Evolutionary conservation across 2,113 vertebrate genomes (phyloP).

Genomic region (Merops nubicus): DNA sequence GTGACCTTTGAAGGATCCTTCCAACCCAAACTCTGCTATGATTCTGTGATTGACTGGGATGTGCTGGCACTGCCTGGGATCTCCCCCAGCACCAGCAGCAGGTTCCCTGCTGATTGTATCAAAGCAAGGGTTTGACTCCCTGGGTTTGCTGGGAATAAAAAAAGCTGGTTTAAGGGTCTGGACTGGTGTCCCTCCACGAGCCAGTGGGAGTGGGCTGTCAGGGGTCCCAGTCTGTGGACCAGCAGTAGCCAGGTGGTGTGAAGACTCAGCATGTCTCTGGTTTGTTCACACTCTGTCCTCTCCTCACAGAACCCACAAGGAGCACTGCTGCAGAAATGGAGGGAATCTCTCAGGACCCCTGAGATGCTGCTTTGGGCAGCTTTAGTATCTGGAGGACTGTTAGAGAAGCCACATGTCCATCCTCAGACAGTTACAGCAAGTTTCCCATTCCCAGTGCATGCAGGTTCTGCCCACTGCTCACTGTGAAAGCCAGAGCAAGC

Average conservation of each 20-base stretch:
- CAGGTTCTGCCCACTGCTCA: not conserved
- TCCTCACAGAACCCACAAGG: not conserved
- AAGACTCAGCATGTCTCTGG: not conserved
- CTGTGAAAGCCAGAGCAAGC: not conserved
- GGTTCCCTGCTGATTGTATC: not conserved
- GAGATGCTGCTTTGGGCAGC: not conserved
- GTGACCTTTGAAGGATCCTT: not conserved
- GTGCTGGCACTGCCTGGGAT: not conserved
- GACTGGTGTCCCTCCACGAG: rapidly evolving
- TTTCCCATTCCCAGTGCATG: not conserved
- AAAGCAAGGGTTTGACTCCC: not conserved
- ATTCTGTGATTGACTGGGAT: not conserved
- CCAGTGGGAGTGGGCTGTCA: rapidly evolving
- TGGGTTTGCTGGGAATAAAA: not conserved
- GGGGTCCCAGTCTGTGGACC: not conserved
- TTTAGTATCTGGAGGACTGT: not conserved
- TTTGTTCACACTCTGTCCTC: not conserved
- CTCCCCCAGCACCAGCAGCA: not conserved
- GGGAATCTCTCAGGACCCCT: not conserved
- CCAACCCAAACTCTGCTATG: not conserved
- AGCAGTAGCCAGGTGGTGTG: rapidly evolving
- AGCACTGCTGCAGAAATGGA: not conserved
- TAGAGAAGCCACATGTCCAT: not conserved
- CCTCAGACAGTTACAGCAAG: not conserved
- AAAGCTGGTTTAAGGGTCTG: not conserved